phyloP scores from a whole-genome alignment of 1,140 invertebrate genomes.

The Papilio machaon region DNA sequence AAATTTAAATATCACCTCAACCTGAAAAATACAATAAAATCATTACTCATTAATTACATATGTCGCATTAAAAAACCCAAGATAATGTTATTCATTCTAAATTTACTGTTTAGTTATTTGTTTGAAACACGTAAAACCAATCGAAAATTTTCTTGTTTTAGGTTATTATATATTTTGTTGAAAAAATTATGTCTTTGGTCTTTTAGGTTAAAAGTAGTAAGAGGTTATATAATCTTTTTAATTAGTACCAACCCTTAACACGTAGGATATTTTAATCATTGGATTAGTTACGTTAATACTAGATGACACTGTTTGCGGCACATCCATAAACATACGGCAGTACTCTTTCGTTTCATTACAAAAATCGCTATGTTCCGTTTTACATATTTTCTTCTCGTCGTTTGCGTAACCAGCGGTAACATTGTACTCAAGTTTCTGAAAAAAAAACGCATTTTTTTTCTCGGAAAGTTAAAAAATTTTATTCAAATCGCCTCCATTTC shows the following conservation, averaged over 20 bases:
- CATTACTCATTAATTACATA: not conserved
- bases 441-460: constrained; percentile 35
- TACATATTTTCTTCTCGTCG: constrained; percentile 59
- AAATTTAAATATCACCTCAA: constrained; percentile 60
- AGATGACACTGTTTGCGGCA: constrained; percentile 59
- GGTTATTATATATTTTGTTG: no score
- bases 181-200: no score
- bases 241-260: constrained; percentile 51
- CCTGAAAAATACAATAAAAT: constrained; percentile 58
- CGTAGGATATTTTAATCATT: constrained; percentile 66
- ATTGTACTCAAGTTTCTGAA: constrained; percentile 67
- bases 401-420: constrained; percentile 58
- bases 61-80: no score
- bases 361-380: constrained; percentile 54
- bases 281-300: constrained; percentile 55
- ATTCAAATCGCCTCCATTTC: no score
- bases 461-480: no score
- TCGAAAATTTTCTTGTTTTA: no score
- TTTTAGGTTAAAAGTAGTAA: not conserved
- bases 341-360: constrained; percentile 50
- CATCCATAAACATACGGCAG: constrained; percentile 57
- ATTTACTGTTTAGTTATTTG: no score
- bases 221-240: not conserved
- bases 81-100: no score
- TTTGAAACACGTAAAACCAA: no score